Evolutionary conservation across 2,888 invertebrate genomes (phyloP).

Genomic region (Itoplectis maculator): DNA sequence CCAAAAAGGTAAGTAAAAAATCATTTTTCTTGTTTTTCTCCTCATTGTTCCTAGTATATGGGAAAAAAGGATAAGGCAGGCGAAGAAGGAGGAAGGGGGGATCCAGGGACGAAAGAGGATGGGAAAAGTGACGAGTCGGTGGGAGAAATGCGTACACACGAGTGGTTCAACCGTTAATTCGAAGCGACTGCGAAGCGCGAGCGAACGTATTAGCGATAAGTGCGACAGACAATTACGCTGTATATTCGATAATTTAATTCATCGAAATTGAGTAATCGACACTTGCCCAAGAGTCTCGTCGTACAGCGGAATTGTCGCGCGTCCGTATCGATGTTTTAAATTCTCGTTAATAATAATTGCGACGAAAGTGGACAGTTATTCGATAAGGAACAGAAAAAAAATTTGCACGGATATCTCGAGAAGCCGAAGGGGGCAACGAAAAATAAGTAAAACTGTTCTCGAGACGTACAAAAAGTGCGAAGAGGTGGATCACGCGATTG

Average conservation of each 20-base stretch:
- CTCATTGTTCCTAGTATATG: no score
- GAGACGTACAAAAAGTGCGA: conserved; percentile 21
- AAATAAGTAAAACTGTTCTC: background rate
- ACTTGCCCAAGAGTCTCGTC: background rate
- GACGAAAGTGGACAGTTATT: no score
- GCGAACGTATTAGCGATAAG: conserved; percentile 18
- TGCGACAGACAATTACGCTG: background rate
- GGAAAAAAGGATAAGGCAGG: conserved; percentile 22
- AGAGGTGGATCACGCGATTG: conserved; percentile 12
- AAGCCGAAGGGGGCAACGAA: conserved; percentile 9
- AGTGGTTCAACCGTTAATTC: conserved; percentile 20
- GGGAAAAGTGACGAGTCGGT: conserved; percentile 18
- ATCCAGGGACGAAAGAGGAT: conserved; percentile 36
- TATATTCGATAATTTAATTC: conserved; percentile 8
- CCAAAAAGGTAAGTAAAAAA: no score
- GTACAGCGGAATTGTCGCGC: background rate
- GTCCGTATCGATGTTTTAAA: background rate
- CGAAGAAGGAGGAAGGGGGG: conserved; percentile 11
- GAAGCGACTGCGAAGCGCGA: conserved; percentile 1
- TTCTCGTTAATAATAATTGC: conserved; percentile 3
- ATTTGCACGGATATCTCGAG: conserved; percentile 10
- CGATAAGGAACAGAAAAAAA: no score
- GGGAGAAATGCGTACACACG: background rate
- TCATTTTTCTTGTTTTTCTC: no score
- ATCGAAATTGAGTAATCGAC: conserved; percentile 14